Base-by-base conservation (phyloP, 2,113 vertebrate species). In the Calyptomena viridis region DNA sequence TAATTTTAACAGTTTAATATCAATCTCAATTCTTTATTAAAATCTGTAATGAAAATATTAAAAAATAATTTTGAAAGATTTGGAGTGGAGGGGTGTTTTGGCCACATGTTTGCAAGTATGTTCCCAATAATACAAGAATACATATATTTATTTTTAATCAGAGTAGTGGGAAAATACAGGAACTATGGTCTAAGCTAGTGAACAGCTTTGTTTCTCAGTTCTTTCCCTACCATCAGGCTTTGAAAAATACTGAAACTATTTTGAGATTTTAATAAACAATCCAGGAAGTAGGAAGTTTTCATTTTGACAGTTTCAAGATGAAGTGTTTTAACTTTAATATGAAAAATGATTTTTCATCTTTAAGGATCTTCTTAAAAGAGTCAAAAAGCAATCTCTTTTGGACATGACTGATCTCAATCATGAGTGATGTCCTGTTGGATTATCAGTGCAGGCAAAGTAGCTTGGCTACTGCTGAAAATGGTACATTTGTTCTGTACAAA, bases 241-340 rank as follows among this genome's bases (percentile, higher is more conserved):
- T 88, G 74, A 83, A 90, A 88, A 90, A 62, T n/a, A 42, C 27
- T 4, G 3, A 72, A 60, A 75, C 83, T 67, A 77, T 88, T 90
- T 59, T 77, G 59, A 84, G 76, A 63, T 89, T 96, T 96, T 93
- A 93, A 94, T 93, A 93, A 77, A 93, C 79, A 90, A 30, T 59
- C 19, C 90, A 93, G 94, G 93, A 97, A 95, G 95, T 90, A 86
- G 74, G 8, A 80, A 90, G 52, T 63, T 93, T 93, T 90, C 33
- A 7, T 74, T 59, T 74, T 81, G 94, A 87, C 76, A 81, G 73
- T 84, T 93, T 92, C 56, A 92, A 92, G 83, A 96, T 84, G 39
- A 90, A 93, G 21, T 78, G 23, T 44, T 94, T 90, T 94, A 92
- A 74, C 68, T 96, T 86, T 59, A 52, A 78, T 84, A 89, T 93